A percentile compares a stretch with the other conserved stretches of the same genome.
These are phyloP conservation scores for Silurus aristotelis DNA, from an alignment of 2,797 vertebrate genomes.

Conservation along the genomic window DNA sequence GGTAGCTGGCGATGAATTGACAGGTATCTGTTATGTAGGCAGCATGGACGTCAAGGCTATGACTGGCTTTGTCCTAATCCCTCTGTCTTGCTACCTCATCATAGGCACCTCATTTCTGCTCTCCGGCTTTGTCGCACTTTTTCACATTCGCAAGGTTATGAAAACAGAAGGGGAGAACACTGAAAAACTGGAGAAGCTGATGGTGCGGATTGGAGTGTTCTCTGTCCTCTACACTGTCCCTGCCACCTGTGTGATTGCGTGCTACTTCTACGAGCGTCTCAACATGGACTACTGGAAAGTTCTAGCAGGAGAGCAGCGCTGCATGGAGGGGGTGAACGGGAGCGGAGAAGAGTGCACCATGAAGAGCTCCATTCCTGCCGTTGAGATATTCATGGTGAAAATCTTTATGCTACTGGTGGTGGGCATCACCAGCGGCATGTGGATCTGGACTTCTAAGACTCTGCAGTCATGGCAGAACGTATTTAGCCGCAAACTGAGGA, in stretches of 20 bases:
- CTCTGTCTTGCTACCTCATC: constrained; percentile 91
- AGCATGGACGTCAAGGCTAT: constrained; percentile 95
- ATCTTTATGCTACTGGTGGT: constrained; percentile 96
- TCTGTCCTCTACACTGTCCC: constrained; percentile 95
- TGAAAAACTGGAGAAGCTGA: constrained; percentile 94
- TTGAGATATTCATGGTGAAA: constrained; percentile 98
- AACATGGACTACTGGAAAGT: constrained; percentile 94
- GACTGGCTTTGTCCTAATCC: constrained; percentile 93
- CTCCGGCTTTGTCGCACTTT: constrained; percentile 95
- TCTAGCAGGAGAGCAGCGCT: constrained; percentile 81
- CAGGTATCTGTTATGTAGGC: constrained; percentile 94
- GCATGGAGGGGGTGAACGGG: constrained; percentile 65
- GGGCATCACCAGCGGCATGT: constrained; percentile 97
- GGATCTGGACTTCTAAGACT: constrained; percentile 99
- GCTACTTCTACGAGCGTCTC: constrained; percentile 95
- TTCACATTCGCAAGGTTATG: constrained; percentile 96
- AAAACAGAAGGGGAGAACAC: constrained; percentile 97
- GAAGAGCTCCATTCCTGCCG: constrained; percentile 88
- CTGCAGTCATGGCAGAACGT: constrained; percentile 96
- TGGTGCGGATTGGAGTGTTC: constrained; percentile 96
- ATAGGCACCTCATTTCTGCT: constrained; percentile 95
- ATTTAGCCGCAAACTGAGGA: constrained; percentile 88
- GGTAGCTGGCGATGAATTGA: constrained; percentile 95
- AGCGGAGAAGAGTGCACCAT: constrained; percentile 83
- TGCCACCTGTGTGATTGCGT: constrained; percentile 95